Evolutionary conservation across 2,888 invertebrate genomes (phyloP).

Genomic region (Andrena camellia): DNA sequence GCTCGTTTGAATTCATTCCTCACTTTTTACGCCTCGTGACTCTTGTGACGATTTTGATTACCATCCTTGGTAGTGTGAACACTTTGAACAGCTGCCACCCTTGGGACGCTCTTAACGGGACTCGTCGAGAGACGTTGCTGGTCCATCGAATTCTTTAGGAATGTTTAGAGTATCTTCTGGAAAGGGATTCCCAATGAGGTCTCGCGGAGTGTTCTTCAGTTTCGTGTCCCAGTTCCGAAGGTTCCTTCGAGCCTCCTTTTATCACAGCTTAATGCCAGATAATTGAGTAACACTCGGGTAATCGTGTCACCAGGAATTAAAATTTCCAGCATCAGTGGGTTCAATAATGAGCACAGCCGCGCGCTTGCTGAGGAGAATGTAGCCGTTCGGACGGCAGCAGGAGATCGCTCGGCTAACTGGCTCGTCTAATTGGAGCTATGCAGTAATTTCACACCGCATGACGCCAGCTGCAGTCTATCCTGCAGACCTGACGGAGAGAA

Average conservation of each 20-base stretch:
- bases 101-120: no score
- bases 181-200: no score
- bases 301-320: background rate
- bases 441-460: constrained; percentile 39
- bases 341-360: background rate
- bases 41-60: background rate
- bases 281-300: background rate
- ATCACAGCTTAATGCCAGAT: no score
- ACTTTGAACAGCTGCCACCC: no score
- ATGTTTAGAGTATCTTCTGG: no score
- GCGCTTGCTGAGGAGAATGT: constrained; percentile 1
- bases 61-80: no score
- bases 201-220: background rate
- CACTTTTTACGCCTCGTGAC: background rate
- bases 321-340: background rate
- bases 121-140: no score
- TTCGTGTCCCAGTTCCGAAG: no score
- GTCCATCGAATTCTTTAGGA: no score
- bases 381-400: constrained; percentile 11
- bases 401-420: constrained; percentile 25
- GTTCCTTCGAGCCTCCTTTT: no score
- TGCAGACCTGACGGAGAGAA: constrained; percentile 16
- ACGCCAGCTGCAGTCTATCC: constrained; percentile 30
- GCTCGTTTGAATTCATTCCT: no score
- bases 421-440: constrained; percentile 34